phyloP scores from a whole-genome alignment of 2,113 vertebrate species.

The Hyperoodon ampullatus region DNA sequence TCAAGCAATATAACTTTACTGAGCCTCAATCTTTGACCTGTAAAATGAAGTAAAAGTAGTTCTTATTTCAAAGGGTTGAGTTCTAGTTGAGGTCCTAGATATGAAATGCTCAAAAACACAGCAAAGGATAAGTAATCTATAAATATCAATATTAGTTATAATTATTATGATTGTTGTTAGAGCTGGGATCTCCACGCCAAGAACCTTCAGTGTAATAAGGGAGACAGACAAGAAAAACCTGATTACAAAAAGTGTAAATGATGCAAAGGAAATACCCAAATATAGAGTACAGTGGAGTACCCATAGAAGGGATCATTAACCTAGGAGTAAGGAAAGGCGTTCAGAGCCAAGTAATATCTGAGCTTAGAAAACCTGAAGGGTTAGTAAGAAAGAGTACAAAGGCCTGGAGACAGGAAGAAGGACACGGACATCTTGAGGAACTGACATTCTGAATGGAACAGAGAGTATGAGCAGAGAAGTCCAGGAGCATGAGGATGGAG shows the following conservation, averaged over 20 bases:
- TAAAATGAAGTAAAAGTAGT: neutral
- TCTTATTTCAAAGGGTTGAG: neutral
- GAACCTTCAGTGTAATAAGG: neutral
- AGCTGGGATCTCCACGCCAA: neutral
- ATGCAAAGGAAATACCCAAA: neutral
- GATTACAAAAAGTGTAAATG: neutral
- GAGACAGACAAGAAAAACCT: neutral
- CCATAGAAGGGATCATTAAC: neutral
- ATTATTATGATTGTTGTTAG: neutral
- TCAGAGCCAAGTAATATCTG: neutral
- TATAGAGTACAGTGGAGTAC: accelerated
- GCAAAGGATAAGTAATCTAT: neutral
- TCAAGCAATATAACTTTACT: neutral
- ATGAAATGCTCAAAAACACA: neutral
- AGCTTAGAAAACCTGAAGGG: neutral
- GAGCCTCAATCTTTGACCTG: neutral
- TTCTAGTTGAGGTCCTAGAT: neutral
- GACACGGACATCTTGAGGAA: neutral
- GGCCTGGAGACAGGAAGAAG: neutral
- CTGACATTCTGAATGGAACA: neutral
- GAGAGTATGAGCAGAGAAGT: neutral
- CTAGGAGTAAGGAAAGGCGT: neutral
- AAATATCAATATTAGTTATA: neutral
- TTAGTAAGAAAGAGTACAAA: neutral
- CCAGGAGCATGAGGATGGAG: neutral